phyloP scores from a whole-genome alignment of 2,888 invertebrate species.

The Fragum fragum region DNA sequence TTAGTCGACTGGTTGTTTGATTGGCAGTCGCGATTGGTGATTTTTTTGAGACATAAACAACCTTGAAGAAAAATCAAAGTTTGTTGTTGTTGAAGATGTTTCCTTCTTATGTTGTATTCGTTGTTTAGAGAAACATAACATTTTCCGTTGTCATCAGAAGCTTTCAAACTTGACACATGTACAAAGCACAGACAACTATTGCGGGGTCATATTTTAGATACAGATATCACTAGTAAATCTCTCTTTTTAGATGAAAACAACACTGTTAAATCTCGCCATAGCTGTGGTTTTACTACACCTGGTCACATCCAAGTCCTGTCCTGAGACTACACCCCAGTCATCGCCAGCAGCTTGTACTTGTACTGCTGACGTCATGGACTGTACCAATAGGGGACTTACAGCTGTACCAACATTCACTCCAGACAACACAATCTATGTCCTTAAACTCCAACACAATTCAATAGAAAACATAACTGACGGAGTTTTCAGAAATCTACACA shows the following conservation, averaged over 20 bases:
- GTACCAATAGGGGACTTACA: constrained; percentile 36
- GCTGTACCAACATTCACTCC: constrained; percentile 34
- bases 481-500: constrained; percentile 46
- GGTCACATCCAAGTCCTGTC: constrained; percentile 1
- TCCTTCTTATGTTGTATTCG: too few species aligned
- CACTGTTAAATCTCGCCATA: not conserved
- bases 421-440: constrained; percentile 23
- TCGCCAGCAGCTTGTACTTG: not conserved
- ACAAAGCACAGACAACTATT: too few species aligned
- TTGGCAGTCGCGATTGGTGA: too few species aligned
- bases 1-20: too few species aligned
- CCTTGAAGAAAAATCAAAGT: too few species aligned
- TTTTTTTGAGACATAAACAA: too few species aligned
- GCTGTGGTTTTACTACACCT: not conserved
- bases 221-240: too few species aligned
- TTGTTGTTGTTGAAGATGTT: too few species aligned
- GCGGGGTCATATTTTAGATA: too few species aligned
- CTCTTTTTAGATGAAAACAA: not conserved
- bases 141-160: too few species aligned
- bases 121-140: too few species aligned
- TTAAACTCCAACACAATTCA: constrained; percentile 46
- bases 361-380: constrained; percentile 43
- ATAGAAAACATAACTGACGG: constrained; percentile 51
- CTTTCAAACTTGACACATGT: too few species aligned
- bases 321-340: not conserved